phyloP scores from a whole-genome alignment of 2,888 invertebrate species.

The Parasteatoda lunata region DNA sequence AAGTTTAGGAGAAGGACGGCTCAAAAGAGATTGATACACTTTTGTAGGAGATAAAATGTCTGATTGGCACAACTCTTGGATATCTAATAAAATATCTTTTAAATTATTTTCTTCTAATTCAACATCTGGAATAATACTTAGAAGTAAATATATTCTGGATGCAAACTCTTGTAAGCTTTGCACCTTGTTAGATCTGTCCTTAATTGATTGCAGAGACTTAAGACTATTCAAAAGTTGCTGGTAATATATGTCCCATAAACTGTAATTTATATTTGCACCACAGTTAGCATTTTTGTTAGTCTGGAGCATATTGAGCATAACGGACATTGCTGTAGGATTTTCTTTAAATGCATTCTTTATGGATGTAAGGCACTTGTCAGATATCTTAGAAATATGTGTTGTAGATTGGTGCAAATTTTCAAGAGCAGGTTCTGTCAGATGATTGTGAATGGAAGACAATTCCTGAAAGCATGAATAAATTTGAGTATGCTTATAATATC shows the following conservation, averaged over 20 bases:
- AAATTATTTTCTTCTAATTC: not conserved
- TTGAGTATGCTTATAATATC: not conserved
- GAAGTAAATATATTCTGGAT: constrained; percentile 44
- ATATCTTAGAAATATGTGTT: not conserved
- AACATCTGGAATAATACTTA: constrained; percentile 37
- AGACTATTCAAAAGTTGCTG: constrained; percentile 34
- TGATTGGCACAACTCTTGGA: constrained; percentile 14
- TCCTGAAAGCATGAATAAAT: constrained; percentile 33
- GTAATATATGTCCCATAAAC: constrained; percentile 24
- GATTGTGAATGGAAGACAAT: constrained; percentile 20
- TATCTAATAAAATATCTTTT: constrained; percentile 7
- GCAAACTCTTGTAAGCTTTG: not conserved
- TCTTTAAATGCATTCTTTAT: constrained; percentile 39
- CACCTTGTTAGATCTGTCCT: constrained; percentile 11
- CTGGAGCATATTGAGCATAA: constrained; percentile 22
- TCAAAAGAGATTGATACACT: constrained; percentile 42
- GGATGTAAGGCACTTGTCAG: not conserved
- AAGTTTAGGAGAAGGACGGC: constrained; percentile 27
- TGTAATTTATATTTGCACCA: constrained; percentile 19
- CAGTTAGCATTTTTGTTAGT: not conserved
- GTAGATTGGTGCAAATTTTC: not conserved
- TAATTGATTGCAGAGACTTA: constrained; percentile 28
- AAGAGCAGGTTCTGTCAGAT: constrained; percentile 3
- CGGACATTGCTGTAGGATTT: constrained; percentile 28
- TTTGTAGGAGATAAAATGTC: constrained; percentile 23